Evolutionary conservation across 2,797 vertebrate species (phyloP).

Genomic region (Balearica regulorum): DNA sequence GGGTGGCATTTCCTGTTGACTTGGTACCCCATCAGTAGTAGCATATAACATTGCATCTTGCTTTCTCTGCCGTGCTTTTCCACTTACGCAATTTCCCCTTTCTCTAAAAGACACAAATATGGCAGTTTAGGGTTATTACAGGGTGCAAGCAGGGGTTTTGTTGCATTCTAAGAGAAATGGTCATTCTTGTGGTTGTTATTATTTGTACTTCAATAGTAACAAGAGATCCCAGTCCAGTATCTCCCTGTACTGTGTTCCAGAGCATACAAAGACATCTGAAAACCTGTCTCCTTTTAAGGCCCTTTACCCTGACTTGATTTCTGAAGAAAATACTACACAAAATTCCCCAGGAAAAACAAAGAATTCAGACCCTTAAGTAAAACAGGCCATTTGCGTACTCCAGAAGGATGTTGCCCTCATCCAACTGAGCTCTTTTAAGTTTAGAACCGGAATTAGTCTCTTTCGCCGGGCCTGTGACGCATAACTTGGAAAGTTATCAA

Average conservation of each 20-base stretch:
- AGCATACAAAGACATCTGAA: neutral
- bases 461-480: neutral
- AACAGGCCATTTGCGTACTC: neutral
- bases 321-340: neutral
- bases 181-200: neutral
- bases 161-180: neutral
- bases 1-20: neutral
- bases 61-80: neutral
- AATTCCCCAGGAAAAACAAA: neutral
- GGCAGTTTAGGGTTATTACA: neutral
- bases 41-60: rapidly evolving
- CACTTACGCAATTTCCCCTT: neutral
- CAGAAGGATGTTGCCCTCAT: neutral
- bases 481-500: rapidly evolving
- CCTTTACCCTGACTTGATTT: neutral
- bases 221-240: neutral
- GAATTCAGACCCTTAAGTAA: neutral
- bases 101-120: neutral
- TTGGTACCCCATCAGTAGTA: rapidly evolving
- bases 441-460: neutral
- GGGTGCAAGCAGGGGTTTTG: rapidly evolving
- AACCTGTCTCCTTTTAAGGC: neutral
- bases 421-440: neutral
- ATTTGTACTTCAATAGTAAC: neutral
- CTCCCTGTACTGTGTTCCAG: neutral